A percentile compares a stretch with the other conserved stretches of the same genome.
These are phyloP conservation scores for Andrena bucephala DNA, from an alignment of 2,888 invertebrate genomes.

Conservation along the genomic window DNA sequence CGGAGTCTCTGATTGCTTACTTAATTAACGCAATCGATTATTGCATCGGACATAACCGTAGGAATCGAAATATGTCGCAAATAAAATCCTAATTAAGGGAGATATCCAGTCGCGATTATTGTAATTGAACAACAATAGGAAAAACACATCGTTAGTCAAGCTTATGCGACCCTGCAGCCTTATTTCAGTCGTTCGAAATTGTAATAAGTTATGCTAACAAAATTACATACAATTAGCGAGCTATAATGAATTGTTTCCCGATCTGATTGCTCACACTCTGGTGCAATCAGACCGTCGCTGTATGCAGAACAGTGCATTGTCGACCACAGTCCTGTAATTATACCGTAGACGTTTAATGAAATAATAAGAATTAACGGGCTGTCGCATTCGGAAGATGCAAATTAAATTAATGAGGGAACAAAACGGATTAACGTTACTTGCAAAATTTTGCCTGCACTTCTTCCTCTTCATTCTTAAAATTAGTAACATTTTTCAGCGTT, in stretches of 20 bases:
- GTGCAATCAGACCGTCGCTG: conserved; percentile 15
- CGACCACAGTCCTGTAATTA: conserved; percentile 7
- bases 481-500: background rate
- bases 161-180: background rate
- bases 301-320: background rate
- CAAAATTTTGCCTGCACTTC: background rate
- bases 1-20: background rate
- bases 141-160: background rate
- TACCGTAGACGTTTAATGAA: conserved; percentile 24
- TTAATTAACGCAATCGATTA: conserved; percentile 28
- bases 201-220: conserved; percentile 47
- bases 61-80: conserved; percentile 1
- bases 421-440: no score
- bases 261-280: conserved; percentile 43
- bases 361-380: conserved; percentile 22
- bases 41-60: conserved; percentile 1
- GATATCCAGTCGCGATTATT: background rate
- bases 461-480: background rate
- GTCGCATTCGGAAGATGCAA: background rate
- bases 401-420: conserved; percentile 2
- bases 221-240: conserved; percentile 48
- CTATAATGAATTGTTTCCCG: conserved; percentile 58
- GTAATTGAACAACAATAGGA: background rate
- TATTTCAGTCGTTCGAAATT: conserved; percentile 3
- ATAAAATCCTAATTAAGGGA: conserved; percentile 22